phyloP scores from a whole-genome alignment of 1,140 invertebrate genomes.

The Zaprionus vittiger region DNA sequence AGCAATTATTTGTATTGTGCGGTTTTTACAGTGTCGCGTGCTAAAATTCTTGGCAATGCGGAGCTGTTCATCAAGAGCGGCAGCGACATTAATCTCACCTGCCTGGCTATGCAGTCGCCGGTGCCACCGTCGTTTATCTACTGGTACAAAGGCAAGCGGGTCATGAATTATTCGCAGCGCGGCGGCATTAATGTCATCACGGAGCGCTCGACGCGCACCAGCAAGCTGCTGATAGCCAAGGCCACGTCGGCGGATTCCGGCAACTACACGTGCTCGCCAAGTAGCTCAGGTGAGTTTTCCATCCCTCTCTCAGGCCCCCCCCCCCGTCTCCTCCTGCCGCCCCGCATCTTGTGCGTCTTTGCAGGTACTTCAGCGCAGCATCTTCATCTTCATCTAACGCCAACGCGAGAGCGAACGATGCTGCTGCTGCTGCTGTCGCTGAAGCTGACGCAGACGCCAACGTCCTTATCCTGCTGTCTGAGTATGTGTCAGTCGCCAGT shows the following conservation, averaged over 20 bases:
- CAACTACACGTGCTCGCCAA: constrained; percentile 94
- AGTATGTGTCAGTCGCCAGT: constrained; percentile 43
- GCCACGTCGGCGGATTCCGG: constrained; percentile 92
- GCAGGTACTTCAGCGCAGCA: neutral
- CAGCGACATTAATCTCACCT: constrained; percentile 95
- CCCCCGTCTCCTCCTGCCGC: neutral
- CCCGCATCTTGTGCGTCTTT: constrained; percentile 5
- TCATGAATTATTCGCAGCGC: constrained; percentile 95
- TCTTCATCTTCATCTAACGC: constrained; percentile 31
- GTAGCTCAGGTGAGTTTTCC: constrained; percentile 85
- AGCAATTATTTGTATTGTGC: constrained; percentile 48
- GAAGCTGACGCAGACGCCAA: constrained; percentile 7
- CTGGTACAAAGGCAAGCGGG: constrained; percentile 94
- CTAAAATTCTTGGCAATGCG: constrained; percentile 93
- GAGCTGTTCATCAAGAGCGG: constrained; percentile 95
- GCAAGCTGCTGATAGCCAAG: constrained; percentile 91
- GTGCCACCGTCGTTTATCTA: constrained; percentile 95
- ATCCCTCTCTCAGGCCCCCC: neutral
- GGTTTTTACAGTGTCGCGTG: constrained; percentile 91
- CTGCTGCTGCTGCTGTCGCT: neutral
- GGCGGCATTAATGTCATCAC: constrained; percentile 94
- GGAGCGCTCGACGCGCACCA: constrained; percentile 93
- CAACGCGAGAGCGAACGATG: neutral
- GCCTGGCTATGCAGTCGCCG: constrained; percentile 93
- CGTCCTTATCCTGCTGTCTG: constrained; percentile 48